Evolutionary conservation across 1,140 invertebrate genomes (phyloP), one percentile per base, ranked within the genome.

Genomic region (Nylanderia fulva): DNA sequence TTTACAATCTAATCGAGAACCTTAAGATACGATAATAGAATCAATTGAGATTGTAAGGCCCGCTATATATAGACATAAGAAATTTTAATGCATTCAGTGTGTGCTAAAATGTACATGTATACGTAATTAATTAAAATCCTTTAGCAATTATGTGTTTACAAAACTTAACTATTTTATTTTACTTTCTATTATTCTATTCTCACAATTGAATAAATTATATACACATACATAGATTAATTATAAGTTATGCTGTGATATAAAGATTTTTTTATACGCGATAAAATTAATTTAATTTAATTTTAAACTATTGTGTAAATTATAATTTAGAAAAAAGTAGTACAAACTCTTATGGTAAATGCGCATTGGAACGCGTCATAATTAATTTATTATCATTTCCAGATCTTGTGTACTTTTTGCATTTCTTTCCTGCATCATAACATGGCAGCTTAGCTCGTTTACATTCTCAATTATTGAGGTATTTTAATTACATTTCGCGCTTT

Each of bases 401-500:
- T 33, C n/a, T 64, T 36, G 21, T 24, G n/a, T 4, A 24, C 36
- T 42, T n/a, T 54, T 58, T 27, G 13, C 21, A 36, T 21, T 13
- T 24, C 42, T 15, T 1, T 42, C 24, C 2, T 45, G 15, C 29
- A 27, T 18, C 11, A 33, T 56, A 56, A 71, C 77, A 21, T 42
- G 36, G 58, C 8, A 29, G 36, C 36, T 58, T 80, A 69, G 71
- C 18, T 66, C 7, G n/a, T 71, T 82, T 48, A 48, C 13, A 48
- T 15, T 48, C 15, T 0, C 3, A 82, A 45, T 80, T 82, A 71
- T 42, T 9, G 66, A 33, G 8, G 11, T 24, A 71, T 48, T 72
- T 58, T 71, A 58, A 45, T 82, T 58, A 60, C 52, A 33, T 33
- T 82, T 71, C 1, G 18, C 52, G 68, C 24, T 58, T 69, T 33